Evolutionary conservation across 2,113 vertebrate genomes (phyloP).

Genomic region (Regulus satrapa): DNA sequence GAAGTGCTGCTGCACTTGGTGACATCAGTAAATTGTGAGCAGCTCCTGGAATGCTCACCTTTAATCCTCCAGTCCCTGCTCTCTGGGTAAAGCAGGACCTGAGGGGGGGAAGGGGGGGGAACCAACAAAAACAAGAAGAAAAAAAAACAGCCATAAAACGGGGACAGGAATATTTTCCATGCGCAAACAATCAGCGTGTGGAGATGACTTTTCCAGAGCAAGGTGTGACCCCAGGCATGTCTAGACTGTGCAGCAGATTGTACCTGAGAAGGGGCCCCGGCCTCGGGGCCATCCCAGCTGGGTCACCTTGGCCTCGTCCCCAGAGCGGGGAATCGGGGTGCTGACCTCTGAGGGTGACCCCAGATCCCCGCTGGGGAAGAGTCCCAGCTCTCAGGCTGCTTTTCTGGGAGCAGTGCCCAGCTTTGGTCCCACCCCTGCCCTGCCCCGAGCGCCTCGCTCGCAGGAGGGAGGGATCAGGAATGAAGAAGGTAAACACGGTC

Average conservation of each 20-base stretch:
- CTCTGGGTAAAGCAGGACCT: neutral
- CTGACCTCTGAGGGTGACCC: neutral
- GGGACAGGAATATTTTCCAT: neutral
- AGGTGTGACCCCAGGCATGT: neutral
- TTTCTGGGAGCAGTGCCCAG: neutral
- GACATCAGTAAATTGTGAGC: neutral
- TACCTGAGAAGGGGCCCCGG: neutral
- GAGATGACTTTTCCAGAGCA: neutral
- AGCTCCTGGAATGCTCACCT: neutral
- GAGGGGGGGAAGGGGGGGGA: rapidly evolving
- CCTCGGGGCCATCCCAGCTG: neutral
- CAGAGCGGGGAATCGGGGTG: rapidly evolving
- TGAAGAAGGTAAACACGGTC: neutral
- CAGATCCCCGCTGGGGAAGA: neutral
- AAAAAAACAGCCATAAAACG: neutral
- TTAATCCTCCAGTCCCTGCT: rapidly evolving
- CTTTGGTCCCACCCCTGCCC: neutral
- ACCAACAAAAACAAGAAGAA: neutral
- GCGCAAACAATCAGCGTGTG: rapidly evolving
- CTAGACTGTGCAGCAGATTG: neutral
- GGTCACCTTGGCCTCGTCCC: neutral
- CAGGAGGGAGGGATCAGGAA: neutral
- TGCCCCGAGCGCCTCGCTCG: neutral
- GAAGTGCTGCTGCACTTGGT: neutral
- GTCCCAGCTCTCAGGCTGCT: neutral